phyloP scores from a whole-genome alignment of 2,797 vertebrate species.

The Tokudaia muenninki region DNA sequence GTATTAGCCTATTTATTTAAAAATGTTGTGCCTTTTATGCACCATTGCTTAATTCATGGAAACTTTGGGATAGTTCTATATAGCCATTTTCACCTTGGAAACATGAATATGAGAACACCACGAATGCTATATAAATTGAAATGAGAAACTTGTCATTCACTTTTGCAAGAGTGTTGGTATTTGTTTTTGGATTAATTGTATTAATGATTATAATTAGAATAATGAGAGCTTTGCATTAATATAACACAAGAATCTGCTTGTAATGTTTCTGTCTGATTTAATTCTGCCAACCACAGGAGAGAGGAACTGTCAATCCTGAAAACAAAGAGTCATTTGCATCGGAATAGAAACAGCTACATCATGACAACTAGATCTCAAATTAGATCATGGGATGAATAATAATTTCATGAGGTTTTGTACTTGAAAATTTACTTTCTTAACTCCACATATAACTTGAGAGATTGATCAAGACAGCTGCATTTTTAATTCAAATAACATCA shows the following conservation, averaged over 20 bases:
- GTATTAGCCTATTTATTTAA: background rate
- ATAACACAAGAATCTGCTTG: constrained; percentile 60
- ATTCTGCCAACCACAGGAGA: constrained; percentile 71
- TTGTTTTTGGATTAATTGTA: constrained; percentile 71
- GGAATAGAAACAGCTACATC: constrained; percentile 71
- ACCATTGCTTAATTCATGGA: background rate
- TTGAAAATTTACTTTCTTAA: constrained; percentile 75
- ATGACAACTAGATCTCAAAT: constrained; percentile 75
- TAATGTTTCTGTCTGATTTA: constrained; percentile 70
- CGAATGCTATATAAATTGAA: constrained; percentile 25
- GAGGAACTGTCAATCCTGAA: constrained; percentile 71
- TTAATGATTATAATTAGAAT: constrained; percentile 70
- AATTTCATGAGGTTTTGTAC: constrained; percentile 74
- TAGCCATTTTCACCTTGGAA: background rate
- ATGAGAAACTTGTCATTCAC: background rate
- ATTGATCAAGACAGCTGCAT: constrained; percentile 80
- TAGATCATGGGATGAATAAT: constrained; percentile 76
- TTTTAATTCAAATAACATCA: constrained; percentile 77
- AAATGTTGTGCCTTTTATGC: background rate
- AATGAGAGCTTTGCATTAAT: constrained; percentile 67
- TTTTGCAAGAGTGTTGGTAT: constrained; percentile 52
- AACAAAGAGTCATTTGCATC: constrained; percentile 76
- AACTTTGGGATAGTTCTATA: background rate
- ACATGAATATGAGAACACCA: background rate
- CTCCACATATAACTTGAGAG: constrained; percentile 71